These are phyloP conservation scores for Mobula birostris DNA, from an alignment of 2,113 vertebrate genomes.

Conservation along the genomic window DNA sequence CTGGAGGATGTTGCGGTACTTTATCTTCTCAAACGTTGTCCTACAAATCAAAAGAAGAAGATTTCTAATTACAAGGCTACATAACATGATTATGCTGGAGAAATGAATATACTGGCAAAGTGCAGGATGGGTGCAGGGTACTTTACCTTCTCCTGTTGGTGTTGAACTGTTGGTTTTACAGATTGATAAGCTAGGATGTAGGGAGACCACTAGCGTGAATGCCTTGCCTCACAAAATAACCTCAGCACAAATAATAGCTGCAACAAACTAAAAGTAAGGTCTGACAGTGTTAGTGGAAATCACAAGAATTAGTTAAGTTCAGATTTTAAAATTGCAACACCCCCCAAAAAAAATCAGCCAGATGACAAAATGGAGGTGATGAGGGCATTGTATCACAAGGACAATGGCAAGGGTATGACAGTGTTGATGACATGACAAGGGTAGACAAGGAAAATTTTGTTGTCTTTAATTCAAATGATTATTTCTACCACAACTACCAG, in stretches of 20 bases:
- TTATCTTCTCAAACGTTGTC: neutral
- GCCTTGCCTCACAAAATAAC: neutral
- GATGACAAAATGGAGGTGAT: neutral
- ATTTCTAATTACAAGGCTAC: neutral
- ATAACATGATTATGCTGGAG: neutral
- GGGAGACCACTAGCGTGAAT: neutral
- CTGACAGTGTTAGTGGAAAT: neutral
- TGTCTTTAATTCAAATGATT: neutral
- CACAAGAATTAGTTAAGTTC: neutral
- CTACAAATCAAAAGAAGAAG: neutral
- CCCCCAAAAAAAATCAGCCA: neutral
- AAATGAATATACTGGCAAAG: neutral
- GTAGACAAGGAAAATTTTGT: neutral
- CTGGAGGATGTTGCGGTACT: neutral
- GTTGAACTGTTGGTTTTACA: no score
- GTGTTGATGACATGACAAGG: neutral
- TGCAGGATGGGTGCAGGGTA: no score
- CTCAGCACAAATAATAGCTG: neutral
- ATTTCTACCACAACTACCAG: no score
- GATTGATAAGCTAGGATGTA: no score
- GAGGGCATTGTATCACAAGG: neutral
- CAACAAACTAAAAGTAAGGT: neutral
- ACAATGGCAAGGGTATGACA: no score
- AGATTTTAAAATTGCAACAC: neutral
- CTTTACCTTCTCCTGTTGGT: no score